Base-by-base conservation (phyloP, 2,888 invertebrate species). In the Drosophila nr. fundita region DNA sequence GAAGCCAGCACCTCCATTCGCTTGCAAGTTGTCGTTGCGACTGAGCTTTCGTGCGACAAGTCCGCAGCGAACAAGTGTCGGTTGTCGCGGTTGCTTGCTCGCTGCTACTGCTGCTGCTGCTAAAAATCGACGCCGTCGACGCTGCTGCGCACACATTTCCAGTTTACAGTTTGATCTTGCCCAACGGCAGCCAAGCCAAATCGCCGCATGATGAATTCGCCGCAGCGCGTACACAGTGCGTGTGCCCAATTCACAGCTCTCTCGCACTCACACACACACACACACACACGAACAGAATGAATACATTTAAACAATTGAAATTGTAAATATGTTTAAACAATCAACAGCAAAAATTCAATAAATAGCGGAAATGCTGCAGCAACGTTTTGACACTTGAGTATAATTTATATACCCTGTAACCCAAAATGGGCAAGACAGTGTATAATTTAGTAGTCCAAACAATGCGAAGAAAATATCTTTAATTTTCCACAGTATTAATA, bases 21-120 rank as follows among this genome's bases (percentile, higher is more conserved):
- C 93, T 92, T 88, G 91, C 89, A 91, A 93, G 92, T 92, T 92
- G 91, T 92, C 91, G 93, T 91, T 94, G 93, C 91, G 94, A 94
- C 90, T 94, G 94, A 87, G 93, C 88, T 89, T 76, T 80, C 71
- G 71, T 75, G 78, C 80, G 75, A 76, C 83, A 83, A 78, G 77
- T 78, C 80, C 78, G 80, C 80, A 80, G 84, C 91, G 90, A 91
- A 89, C 90, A 91, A 91, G 90, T 89, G 91, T 57, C 57, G 57
- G 57, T 91, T 87, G 27, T 90, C 87, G 91, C 87, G 91, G 90
- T 80, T 77, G 59, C 65, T 82, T 77, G 59, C 67, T 52, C 62
- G 58, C 64, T 64, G 67, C 66, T 70, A 40, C 49, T 29, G 72
- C 36, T n/a, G 63, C 57, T 36, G 64, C 53, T 38, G 55, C 55